Base-by-base conservation (phyloP, 2,888 invertebrate species). In the Lomographa bimaculata region DNA sequence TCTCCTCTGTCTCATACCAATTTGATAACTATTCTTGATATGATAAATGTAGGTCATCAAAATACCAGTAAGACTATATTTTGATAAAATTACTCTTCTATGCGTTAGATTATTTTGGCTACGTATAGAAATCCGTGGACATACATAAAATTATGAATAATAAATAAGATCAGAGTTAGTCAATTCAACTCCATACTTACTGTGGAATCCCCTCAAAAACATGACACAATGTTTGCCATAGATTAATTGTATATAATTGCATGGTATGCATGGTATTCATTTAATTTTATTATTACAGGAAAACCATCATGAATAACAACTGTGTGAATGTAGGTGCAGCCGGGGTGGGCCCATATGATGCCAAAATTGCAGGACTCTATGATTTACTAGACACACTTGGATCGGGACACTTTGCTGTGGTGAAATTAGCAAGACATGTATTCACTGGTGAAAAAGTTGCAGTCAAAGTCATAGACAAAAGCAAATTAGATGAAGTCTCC, bases 381-480 rank as follows among this genome's bases (percentile, higher is more conserved):
- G 99, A 99, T 89, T 91, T 99, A 74, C 96, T 98, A 80, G 97
- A 98, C 79, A 99, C 99, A 2, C 93, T 99, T 40, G 99, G 99
- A 27, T 95, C 97, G 46, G 99, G 99, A 43, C 99, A 99, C 89
- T 99, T 98, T 91, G 99, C 99, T 49, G 98, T 98, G 50, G 99
- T 99, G 25, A 99, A 99, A 90, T 90, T 98, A 53, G 99, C 99
- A 11, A 91, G 97, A 53, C 99, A 99, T 91, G 99, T 99, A 41
- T 99, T 99, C 84, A 99, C 99, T 33, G 98, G 98, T 18, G 98
- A 98, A 90, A 97, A 97, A 87, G 99, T 99, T 39, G 97, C 98
- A 37, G 97, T 98, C 35, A 98, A 98, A 93, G 96, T 99, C 49
- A 99, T 99, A 70, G 99, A 99, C 84, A 99, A 99, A 89, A 97